These are phyloP conservation scores for Oryzias sinensis DNA, from an alignment of 2,797 vertebrate genomes.

Conservation along the genomic window DNA sequence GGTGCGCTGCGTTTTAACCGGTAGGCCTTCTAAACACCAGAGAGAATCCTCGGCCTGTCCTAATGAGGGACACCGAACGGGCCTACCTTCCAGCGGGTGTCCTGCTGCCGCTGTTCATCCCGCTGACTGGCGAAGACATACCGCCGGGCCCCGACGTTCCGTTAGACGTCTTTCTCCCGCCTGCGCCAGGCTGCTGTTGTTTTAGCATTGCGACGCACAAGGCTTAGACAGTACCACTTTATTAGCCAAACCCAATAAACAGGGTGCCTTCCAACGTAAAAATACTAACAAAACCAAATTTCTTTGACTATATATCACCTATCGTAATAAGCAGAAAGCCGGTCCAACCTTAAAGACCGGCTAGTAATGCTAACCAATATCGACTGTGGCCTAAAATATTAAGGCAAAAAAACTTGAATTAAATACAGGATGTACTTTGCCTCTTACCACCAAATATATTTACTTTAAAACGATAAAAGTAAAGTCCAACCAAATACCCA, in stretches of 20 bases:
- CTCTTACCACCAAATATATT: background rate
- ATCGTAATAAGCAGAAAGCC: slow-evolving; percentile 45
- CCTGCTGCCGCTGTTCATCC: slow-evolving; percentile 75
- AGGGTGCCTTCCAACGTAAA: slow-evolving; percentile 25
- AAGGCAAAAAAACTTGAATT: slow-evolving; percentile 32
- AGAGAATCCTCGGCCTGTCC: slow-evolving; percentile 70
- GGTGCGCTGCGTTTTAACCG: slow-evolving; percentile 70
- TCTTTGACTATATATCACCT: slow-evolving; percentile 36
- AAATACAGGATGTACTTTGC: slow-evolving; percentile 32
- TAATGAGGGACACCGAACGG: slow-evolving; percentile 3
- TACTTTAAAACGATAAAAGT: slow-evolving; percentile 21
- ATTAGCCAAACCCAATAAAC: slow-evolving; percentile 48
- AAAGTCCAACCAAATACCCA: slow-evolving; percentile 42
- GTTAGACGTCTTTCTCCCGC: slow-evolving; percentile 82
- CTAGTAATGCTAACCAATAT: slow-evolving; percentile 57
- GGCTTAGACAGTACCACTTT: slow-evolving; percentile 48
- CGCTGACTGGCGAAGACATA: slow-evolving; percentile 76
- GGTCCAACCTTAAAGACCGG: slow-evolving; percentile 60
- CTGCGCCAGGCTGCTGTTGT: slow-evolving; percentile 78
- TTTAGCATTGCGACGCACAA: slow-evolving; percentile 76
- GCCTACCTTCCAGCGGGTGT: slow-evolving; percentile 77
- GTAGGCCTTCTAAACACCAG: slow-evolving; percentile 75
- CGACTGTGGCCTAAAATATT: slow-evolving; percentile 63
- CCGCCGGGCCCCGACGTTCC: slow-evolving; percentile 76
- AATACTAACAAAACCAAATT: slow-evolving; percentile 37